phyloP scores from a whole-genome alignment of 2,888 invertebrate species.

The Adela reaumurella region DNA sequence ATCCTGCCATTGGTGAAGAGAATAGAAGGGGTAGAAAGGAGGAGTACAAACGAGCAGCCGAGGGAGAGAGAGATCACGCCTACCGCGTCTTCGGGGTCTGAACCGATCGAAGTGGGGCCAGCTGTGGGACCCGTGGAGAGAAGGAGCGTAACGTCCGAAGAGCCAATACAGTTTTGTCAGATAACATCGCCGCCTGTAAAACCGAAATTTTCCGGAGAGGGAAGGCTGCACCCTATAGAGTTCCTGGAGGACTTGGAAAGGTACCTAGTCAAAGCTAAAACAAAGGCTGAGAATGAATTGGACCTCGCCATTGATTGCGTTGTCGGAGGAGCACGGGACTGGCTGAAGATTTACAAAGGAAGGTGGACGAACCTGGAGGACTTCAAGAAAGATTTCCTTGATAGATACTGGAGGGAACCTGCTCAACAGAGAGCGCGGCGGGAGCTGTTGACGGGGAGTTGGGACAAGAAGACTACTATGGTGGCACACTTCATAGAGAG shows the following conservation, averaged over 20 bases:
- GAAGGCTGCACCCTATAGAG: neutral
- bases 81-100: no score
- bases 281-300: neutral
- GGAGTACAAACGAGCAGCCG: no score
- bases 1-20: no score
- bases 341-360: neutral
- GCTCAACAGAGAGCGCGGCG: neutral
- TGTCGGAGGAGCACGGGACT: neutral
- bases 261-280: neutral
- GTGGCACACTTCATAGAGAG: neutral
- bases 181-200: no score
- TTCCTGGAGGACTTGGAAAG: constrained; percentile 1
- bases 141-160: no score
- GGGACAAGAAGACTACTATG: neutral
- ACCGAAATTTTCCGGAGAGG: no score
- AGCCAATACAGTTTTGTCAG: no score
- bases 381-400: constrained; percentile 2
- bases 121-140: no score
- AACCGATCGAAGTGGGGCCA: no score
- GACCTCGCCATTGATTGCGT: neutral
- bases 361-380: neutral
- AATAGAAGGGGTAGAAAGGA: no score
- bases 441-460: neutral
- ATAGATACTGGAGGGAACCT: constrained; percentile 1
- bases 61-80: no score